phyloP scores from a whole-genome alignment of 2,888 invertebrate species.

The Conops quadrifasciatus region DNA sequence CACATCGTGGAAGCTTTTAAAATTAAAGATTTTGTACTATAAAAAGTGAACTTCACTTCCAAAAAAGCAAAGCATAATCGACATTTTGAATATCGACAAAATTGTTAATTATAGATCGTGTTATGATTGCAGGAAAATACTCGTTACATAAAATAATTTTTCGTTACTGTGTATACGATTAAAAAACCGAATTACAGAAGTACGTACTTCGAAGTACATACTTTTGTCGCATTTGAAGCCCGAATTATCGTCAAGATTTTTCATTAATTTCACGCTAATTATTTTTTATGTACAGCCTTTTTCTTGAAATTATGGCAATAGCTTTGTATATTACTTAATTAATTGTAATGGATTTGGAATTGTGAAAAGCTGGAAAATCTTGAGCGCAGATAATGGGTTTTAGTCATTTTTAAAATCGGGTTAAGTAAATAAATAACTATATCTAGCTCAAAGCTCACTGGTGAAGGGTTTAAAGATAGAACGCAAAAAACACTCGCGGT shows the following conservation, averaged over 20 bases:
- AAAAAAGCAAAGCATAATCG: too few relatives aligned
- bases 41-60: too few relatives aligned
- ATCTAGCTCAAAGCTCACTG: slow-evolving; percentile 1
- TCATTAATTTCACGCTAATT: slow-evolving; percentile 27
- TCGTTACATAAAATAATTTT: too few relatives aligned
- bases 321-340: background rate
- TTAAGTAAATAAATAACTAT: background rate
- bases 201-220: background rate
- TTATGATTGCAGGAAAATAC: too few relatives aligned
- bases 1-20: too few relatives aligned
- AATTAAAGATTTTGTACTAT: too few relatives aligned
- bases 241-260: slow-evolving; percentile 23
- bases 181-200: background rate
- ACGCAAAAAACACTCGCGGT: background rate
- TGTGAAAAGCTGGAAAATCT: slow-evolving; percentile 35
- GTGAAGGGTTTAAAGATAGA: slow-evolving; percentile 30
- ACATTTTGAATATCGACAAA: too few relatives aligned
- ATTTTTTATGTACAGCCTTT: too few relatives aligned
- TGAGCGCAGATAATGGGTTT: background rate
- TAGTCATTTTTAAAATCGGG: slow-evolving; percentile 16
- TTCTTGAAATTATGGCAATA: background rate
- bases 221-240: slow-evolving; percentile 12
- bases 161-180: too few relatives aligned
- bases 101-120: too few relatives aligned
- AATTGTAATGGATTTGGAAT: background rate